phyloP scores from a whole-genome alignment of 2,113 vertebrate genomes.

The Grallaria varia region DNA sequence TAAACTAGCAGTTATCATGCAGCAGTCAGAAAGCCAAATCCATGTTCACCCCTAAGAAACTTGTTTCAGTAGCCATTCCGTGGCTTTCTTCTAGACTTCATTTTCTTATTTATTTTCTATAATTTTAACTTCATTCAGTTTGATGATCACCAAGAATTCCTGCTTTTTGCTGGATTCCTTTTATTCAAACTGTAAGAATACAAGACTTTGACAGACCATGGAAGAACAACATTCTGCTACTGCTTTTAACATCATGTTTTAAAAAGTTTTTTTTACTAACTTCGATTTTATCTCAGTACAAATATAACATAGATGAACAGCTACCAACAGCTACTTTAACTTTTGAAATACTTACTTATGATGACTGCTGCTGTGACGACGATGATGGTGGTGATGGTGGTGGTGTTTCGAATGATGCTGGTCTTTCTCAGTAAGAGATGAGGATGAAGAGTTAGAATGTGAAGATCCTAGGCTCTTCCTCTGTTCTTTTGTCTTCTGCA shows the following conservation, averaged over 20 bases:
- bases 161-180: not conserved
- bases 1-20: not conserved
- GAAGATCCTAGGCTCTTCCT: constrained; percentile 91
- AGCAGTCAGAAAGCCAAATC: not conserved
- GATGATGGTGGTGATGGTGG: constrained; percentile 88
- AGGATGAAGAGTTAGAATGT: constrained; percentile 89
- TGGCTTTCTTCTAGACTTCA: not conserved
- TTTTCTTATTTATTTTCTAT: too few relatives aligned
- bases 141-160: not conserved
- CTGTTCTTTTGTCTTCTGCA: constrained; percentile 98
- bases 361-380: constrained; percentile 86
- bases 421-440: constrained; percentile 92
- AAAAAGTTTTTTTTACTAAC: not conserved
- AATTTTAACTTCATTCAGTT: not conserved
- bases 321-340: not conserved
- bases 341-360: constrained; percentile 83
- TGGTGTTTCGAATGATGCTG: constrained; percentile 90
- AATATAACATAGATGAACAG: not conserved
- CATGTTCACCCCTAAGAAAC: not conserved
- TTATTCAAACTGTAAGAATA: not conserved
- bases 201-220: not conserved
- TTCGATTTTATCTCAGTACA: not conserved
- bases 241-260: not conserved
- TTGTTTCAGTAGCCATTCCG: not conserved
- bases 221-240: not conserved